A percentile compares a stretch with the other conserved stretches of the same genome.
phyloP scores from a whole-genome alignment of 2,797 vertebrate species.

The Melanotaenia parkinsoni region DNA sequence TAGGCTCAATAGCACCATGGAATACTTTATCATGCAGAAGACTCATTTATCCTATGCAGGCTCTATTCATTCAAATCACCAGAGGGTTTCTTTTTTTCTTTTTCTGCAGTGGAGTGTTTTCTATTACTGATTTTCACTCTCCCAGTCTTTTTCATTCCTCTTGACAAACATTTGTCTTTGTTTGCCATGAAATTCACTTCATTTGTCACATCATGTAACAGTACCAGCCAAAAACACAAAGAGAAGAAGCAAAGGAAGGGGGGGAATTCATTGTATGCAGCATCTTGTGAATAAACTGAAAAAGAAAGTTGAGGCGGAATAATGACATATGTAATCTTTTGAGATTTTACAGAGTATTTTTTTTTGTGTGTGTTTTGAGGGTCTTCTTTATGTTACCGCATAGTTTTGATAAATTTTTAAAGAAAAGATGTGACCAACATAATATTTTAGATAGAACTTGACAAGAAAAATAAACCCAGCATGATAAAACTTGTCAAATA shows the following conservation, averaged over 20 bases:
- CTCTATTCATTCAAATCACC: conserved; percentile 54
- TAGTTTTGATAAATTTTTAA: conserved; percentile 39
- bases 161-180: conserved; percentile 73
- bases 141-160: conserved; percentile 66
- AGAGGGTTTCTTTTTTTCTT: conserved; percentile 48
- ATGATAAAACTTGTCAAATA: conserved; percentile 66
- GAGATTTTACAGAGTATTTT: conserved; percentile 3
- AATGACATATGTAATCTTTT: conserved; percentile 35
- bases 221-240: conserved; percentile 46
- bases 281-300: conserved; percentile 40
- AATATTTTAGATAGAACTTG: conserved; percentile 28
- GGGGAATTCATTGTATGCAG: conserved; percentile 30
- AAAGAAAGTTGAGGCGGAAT: conserved; percentile 51
- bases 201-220: conserved; percentile 68
- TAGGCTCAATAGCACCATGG: conserved; percentile 40
- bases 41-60: conserved; percentile 53
- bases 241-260: conserved; percentile 23
- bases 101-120: conserved; percentile 61
- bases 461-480: conserved; percentile 66
- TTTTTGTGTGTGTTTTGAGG: conserved; percentile 51
- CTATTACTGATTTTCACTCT: conserved; percentile 66
- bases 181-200: conserved; percentile 58
- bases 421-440: conserved; percentile 55
- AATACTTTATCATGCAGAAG: conserved; percentile 57
- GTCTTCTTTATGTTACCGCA: conserved; percentile 36